Percentiles rank a stretch among this genome's conserved stretches.
phyloP scores from a whole-genome alignment of 2,797 vertebrate species.

The Phataginus tricuspis region DNA sequence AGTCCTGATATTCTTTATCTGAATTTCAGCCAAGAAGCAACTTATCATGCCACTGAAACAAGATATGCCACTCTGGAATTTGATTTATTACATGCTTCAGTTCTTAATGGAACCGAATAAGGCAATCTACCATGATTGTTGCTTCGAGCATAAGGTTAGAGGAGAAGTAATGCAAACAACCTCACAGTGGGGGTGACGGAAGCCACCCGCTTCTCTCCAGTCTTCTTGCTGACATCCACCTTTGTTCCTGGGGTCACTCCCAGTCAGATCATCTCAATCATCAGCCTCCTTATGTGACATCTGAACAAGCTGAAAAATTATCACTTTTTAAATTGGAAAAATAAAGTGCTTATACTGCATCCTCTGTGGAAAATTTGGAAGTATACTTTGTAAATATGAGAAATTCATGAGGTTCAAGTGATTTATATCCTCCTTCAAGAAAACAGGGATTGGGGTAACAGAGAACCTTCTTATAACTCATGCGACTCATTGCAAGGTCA shows the following conservation, averaged over 20 bases:
- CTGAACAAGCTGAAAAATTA: slow-evolving; percentile 78
- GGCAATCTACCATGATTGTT: slow-evolving; percentile 84
- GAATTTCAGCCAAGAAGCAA: slow-evolving; percentile 82
- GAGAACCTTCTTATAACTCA: slow-evolving; percentile 81
- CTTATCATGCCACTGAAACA: slow-evolving; percentile 79
- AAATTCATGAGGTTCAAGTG: slow-evolving; percentile 79
- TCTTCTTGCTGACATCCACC: slow-evolving; percentile 60
- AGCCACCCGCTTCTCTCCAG: slow-evolving; percentile 61
- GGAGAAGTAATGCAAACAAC: slow-evolving; percentile 82
- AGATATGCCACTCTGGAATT: slow-evolving; percentile 81
- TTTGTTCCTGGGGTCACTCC: slow-evolving; percentile 73
- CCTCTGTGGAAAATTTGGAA: slow-evolving; percentile 80
- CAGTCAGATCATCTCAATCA: slow-evolving; percentile 76
- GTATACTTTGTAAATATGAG: slow-evolving; percentile 78
- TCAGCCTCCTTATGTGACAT: slow-evolving; percentile 71
- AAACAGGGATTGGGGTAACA: slow-evolving; percentile 77
- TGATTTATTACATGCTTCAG: slow-evolving; percentile 83
- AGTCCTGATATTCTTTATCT: slow-evolving; percentile 80
- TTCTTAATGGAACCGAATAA: slow-evolving; percentile 84
- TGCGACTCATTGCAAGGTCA: slow-evolving; percentile 78
- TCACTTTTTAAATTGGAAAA: slow-evolving; percentile 75
- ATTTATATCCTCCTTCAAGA: slow-evolving; percentile 80
- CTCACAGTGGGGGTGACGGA: slow-evolving; percentile 75
- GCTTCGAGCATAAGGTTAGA: slow-evolving; percentile 82
- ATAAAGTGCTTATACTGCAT: slow-evolving; percentile 68